Base-by-base conservation (phyloP, 2,888 invertebrate genomes). In the Sesamia inferens region DNA sequence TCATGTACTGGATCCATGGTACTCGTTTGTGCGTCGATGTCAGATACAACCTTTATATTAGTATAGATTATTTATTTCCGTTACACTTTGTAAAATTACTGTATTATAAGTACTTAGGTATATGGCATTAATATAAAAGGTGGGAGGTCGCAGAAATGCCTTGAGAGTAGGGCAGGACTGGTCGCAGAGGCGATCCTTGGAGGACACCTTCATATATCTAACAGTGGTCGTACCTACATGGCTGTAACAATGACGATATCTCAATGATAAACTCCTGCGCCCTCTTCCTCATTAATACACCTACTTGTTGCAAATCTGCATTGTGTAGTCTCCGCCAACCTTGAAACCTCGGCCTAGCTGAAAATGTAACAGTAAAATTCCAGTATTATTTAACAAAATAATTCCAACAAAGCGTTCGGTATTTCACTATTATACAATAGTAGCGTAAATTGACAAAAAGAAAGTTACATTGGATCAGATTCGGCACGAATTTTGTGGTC, bases 401-500 rank as follows among this genome's bases (percentile, higher is more conserved):
- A 81, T 68, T 82, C 78, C 79, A 73, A 75, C 79, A 87, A 86
- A 78, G 89, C 82, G 65, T 85, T 77, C 22, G 81, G 71, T 87
- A 85, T 87, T 88, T 87, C 78, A 76, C 75, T 83, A 87, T 93
- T 93, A 91, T 90, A 90, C 89, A 93, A 92, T 88, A 82, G 79
- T 85, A 86, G 89, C 88, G 89, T 90, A 90, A 90, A 93, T 89
- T 88, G 85, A 88, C 89, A 88, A 91, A 92, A 93, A 87, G 91
- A 93, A 91, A 92, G 82, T 90, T 90, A 85, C 89, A 86, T 85
- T 87, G 87, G 89, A 89, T 89, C 86, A 87, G 87, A 92, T 91
- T 92, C 85, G 91, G 88, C 90, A 92, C 91, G 89, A 92, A 91
- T 90, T 90, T 90, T 89, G 91, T 92, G 93, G 94, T 93, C 94